These are phyloP conservation scores for Archivesica marissinica DNA, from an alignment of 1,140 invertebrate species.

Conservation along the genomic window DNA sequence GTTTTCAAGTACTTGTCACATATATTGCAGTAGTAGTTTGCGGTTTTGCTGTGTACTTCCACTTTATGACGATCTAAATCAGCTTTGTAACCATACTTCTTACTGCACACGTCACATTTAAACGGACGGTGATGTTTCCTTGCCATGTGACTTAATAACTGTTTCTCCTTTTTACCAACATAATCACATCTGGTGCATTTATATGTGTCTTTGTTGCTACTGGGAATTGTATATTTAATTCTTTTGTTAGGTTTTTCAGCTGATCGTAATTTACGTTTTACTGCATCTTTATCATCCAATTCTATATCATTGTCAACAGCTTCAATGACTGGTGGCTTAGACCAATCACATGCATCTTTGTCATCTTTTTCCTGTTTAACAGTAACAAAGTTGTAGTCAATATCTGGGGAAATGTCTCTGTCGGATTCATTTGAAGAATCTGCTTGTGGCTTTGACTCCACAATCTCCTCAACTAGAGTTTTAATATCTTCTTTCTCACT, in stretches of 20 bases:
- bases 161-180: conserved; percentile 38
- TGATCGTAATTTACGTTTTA: conserved; percentile 10
- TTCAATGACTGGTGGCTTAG: neutral
- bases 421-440: neutral
- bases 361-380: conserved; percentile 32
- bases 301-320: neutral
- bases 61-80: conserved; percentile 40
- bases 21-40: conserved; percentile 43
- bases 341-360: conserved; percentile 13
- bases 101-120: conserved; percentile 42
- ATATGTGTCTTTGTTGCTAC: neutral
- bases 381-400: conserved; percentile 23
- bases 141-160: conserved; percentile 25
- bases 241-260: neutral
- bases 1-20: conserved; percentile 54
- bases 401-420: conserved; percentile 14
- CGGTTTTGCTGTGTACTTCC: conserved; percentile 42
- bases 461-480: conserved; percentile 5
- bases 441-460: neutral
- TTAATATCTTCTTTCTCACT: conserved; percentile 32
- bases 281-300: neutral
- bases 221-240: neutral
- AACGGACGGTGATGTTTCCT: conserved; percentile 35
- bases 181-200: conserved; percentile 41
- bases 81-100: conserved; percentile 50